phyloP scores from a whole-genome alignment of 2,113 vertebrate genomes.

The Amblyopsis rosae region DNA sequence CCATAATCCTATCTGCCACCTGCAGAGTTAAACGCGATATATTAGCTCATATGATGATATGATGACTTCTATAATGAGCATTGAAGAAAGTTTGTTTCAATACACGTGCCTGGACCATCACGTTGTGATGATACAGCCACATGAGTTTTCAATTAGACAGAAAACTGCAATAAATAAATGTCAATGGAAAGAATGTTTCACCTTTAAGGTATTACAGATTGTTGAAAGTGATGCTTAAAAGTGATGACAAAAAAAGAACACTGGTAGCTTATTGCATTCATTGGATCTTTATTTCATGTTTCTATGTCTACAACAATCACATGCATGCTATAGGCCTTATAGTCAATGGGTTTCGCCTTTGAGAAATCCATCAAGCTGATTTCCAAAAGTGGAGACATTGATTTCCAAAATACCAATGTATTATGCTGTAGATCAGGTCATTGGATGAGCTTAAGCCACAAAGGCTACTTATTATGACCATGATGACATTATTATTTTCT shows the following conservation, averaged over 20 bases:
- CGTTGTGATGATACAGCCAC: not conserved
- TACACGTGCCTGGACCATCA: not conserved
- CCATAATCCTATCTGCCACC: slow-evolving; percentile 26
- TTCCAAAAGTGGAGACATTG: not conserved
- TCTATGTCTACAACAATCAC: slow-evolving; percentile 49
- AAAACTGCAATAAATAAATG: not conserved
- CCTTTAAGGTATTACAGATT: slow-evolving; percentile 10
- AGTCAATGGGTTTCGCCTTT: not conserved
- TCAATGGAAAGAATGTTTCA: not conserved
- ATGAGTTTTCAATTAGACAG: not conserved
- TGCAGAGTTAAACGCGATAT: slow-evolving; percentile 6
- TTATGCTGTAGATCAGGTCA: not conserved
- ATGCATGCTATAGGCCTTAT: slow-evolving; percentile 42
- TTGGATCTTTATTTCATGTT: slow-evolving; percentile 39
- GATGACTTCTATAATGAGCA: not conserved
- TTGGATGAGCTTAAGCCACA: too few relatives aligned
- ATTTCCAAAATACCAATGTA: not conserved
- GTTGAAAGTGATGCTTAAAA: slow-evolving; percentile 30
- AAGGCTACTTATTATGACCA: not conserved
- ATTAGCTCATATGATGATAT: not conserved
- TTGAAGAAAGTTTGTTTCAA: not conserved
- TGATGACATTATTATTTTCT: slow-evolving; percentile 13
- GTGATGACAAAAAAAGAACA: slow-evolving; percentile 49
- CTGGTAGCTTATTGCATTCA: slow-evolving; percentile 34
- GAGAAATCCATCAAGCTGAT: slow-evolving; percentile 3